phyloP scores from a whole-genome alignment of 2,888 invertebrate genomes.

The Tetrapedia diversipes region DNA sequence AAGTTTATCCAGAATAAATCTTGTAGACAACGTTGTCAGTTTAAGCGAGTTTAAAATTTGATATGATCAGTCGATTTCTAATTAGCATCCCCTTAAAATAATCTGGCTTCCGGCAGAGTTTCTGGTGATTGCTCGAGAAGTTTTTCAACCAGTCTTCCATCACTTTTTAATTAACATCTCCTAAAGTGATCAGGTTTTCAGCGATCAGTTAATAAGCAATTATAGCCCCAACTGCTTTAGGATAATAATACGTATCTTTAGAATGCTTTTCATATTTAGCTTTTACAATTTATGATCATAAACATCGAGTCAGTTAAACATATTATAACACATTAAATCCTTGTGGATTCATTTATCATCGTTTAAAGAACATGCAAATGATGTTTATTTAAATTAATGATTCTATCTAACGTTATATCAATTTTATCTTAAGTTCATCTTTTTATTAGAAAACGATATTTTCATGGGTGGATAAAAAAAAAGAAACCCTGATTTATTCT shows the following conservation, averaged over 20 bases:
- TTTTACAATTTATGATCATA: neutral
- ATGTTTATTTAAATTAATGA: no score
- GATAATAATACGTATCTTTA: neutral
- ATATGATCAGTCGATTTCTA: neutral
- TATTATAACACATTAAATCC: no score
- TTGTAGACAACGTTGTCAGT: neutral
- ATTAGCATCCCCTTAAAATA: slow-evolving; percentile 11
- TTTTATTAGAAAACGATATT: no score
- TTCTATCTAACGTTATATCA: no score
- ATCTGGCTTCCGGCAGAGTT: slow-evolving; percentile 1
- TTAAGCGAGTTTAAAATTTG: neutral
- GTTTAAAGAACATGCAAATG: no score
- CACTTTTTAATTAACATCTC: slow-evolving; percentile 16
- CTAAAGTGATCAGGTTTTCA: neutral
- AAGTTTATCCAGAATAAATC: neutral
- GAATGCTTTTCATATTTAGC: no score
- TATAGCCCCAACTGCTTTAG: neutral
- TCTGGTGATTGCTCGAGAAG: slow-evolving; percentile 22
- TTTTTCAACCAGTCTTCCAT: slow-evolving; percentile 29
- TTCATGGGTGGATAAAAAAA: neutral
- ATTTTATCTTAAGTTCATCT: no score
- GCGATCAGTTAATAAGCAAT: slow-evolving; percentile 15
- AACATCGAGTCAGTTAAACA: no score
- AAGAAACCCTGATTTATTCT: neutral
- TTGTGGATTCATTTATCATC: no score